These are phyloP conservation scores for Lepidurus packardi DNA, from an alignment of 1,140 invertebrate species.

Conservation along the genomic window DNA sequence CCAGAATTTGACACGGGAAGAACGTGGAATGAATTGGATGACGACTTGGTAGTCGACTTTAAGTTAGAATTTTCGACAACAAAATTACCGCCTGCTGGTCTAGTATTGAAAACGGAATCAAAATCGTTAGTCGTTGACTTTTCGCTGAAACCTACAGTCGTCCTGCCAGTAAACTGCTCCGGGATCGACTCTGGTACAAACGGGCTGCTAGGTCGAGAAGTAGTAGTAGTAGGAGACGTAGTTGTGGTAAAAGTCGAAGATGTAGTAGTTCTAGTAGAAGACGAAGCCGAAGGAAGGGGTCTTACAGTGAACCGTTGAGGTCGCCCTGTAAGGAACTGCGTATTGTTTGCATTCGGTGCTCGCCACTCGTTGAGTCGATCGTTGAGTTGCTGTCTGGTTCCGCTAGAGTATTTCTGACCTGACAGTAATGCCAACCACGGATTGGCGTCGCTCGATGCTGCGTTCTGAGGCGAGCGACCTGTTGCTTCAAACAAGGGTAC, in stretches of 20 bases:
- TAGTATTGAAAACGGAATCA: background rate
- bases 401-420: background rate
- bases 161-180: background rate
- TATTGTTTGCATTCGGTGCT: background rate
- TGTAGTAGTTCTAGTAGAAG: too few species aligned
- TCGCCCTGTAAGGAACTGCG: background rate
- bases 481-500: background rate
- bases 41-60: background rate
- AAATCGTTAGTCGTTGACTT: background rate
- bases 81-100: background rate
- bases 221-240: too few species aligned
- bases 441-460: background rate
- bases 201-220: background rate
- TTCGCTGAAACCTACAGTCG: background rate
- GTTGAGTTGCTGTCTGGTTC: background rate
- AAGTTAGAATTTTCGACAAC: background rate
- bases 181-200: background rate
- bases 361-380: background rate
- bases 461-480: background rate
- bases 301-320: background rate
- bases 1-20: constrained; percentile 25
- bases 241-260: too few species aligned
- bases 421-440: background rate
- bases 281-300: background rate
- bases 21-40: constrained; percentile 25